Percentiles rank a stretch among this genome's conserved stretches.
Evolutionary conservation across 2,888 invertebrate species (phyloP).

Genomic region (Platycheirus albimanus): DNA sequence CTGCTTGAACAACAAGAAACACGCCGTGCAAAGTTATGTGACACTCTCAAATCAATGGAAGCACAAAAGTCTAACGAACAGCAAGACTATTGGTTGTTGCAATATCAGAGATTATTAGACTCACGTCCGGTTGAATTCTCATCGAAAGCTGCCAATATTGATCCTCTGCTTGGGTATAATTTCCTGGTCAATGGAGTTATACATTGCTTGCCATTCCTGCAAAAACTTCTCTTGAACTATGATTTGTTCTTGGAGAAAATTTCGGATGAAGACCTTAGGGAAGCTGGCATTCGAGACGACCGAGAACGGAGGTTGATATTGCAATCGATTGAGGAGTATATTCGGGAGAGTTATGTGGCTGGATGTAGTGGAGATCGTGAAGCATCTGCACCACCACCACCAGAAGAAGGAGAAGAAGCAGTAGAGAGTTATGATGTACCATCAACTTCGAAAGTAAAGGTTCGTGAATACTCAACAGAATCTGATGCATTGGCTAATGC

Average conservation of each 20-base stretch:
- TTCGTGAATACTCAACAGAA: slow-evolving; percentile 77
- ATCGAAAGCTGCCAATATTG: slow-evolving; percentile 86
- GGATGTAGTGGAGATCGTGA: slow-evolving; percentile 41
- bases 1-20: slow-evolving; percentile 87
- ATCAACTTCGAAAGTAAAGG: slow-evolving; percentile 78
- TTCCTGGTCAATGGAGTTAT: slow-evolving; percentile 89
- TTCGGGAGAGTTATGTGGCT: slow-evolving; percentile 77
- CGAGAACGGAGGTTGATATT: slow-evolving; percentile 86
- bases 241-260: slow-evolving; percentile 80
- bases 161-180: slow-evolving; percentile 87
- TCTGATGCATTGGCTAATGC: slow-evolving; percentile 79
- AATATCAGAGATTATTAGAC: slow-evolving; percentile 92
- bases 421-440: slow-evolving; percentile 2
- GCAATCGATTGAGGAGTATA: slow-evolving; percentile 86
- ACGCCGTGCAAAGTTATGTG: slow-evolving; percentile 85
- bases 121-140: slow-evolving; percentile 87
- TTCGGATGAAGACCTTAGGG: slow-evolving; percentile 84
- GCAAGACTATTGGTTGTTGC: slow-evolving; percentile 89
- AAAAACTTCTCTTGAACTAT: slow-evolving; percentile 76
- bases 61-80: slow-evolving; percentile 83
- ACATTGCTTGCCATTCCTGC: slow-evolving; percentile 89
- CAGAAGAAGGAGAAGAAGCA: slow-evolving; percentile 31
- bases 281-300: slow-evolving; percentile 84
- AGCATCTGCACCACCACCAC: slow-evolving; percentile 77
- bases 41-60: slow-evolving; percentile 89